These are phyloP conservation scores for Petrocephalus zakoni DNA, from an alignment of 2,113 vertebrate genomes.

Conservation along the genomic window DNA sequence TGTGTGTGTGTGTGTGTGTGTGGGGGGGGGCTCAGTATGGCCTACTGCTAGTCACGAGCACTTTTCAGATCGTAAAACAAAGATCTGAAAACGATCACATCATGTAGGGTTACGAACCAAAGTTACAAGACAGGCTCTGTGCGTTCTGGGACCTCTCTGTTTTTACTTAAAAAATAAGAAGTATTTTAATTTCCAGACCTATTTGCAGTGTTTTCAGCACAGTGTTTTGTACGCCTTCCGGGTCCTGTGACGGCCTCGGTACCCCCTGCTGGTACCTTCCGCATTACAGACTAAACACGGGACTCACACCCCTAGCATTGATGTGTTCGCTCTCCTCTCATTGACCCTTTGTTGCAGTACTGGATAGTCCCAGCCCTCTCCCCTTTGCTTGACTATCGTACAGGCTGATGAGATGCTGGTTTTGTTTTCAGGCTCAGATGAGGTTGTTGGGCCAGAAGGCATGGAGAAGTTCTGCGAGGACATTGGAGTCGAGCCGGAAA, in stretches of 20 bases:
- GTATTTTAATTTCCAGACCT: background rate
- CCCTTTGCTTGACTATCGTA: background rate
- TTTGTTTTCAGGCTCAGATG: slow-evolving; percentile 69
- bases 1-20: too few species aligned
- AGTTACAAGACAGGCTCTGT: background rate
- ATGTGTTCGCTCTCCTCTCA: background rate
- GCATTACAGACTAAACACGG: background rate
- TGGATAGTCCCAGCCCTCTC: background rate
- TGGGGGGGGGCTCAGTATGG: background rate
- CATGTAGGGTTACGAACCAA: background rate
- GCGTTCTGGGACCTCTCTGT: background rate
- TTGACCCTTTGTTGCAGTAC: background rate
- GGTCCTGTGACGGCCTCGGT: background rate
- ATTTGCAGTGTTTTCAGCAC: background rate
- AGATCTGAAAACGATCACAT: background rate
- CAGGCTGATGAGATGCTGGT: background rate
- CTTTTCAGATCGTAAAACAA: background rate
- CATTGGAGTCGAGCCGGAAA: slow-evolving; percentile 93
- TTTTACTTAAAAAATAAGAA: background rate
- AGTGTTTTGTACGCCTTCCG: background rate
- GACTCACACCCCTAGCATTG: background rate
- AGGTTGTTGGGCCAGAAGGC: slow-evolving; percentile 88
- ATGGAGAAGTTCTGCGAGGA: slow-evolving; percentile 99
- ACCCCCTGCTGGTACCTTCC: background rate
- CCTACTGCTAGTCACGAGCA: background rate